phyloP scores from a whole-genome alignment of 2,888 invertebrate species.

The Pegoplata infirma region DNA sequence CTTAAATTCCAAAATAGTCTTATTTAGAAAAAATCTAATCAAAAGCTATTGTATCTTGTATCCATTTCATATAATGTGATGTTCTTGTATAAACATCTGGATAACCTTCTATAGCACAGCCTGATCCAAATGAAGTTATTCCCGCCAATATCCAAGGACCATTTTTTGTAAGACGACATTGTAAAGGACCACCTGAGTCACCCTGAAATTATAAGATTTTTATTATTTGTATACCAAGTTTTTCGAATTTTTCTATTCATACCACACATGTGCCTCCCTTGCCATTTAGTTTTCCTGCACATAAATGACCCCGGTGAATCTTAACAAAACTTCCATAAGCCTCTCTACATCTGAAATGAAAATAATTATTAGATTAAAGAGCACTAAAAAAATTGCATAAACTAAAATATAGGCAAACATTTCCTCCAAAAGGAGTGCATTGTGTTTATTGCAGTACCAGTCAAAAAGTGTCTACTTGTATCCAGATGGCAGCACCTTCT shows the following conservation, averaged over 20 bases:
- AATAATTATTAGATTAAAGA: no score
- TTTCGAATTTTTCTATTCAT: no score
- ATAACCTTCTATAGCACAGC: constrained; percentile 92
- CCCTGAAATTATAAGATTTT: constrained; percentile 81
- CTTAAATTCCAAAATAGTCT: no score
- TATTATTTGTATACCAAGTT: no score
- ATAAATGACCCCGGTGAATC: constrained; percentile 88
- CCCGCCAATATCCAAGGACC: constrained; percentile 94
- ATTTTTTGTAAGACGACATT: constrained; percentile 85
- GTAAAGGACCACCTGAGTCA: constrained; percentile 93
- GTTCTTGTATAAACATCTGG: constrained; percentile 93
- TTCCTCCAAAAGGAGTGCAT: no score
- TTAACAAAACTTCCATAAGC: constrained; percentile 84
- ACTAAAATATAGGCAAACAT: no score
- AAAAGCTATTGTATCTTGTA: constrained; percentile 78
- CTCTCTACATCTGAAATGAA: constrained; percentile 77
- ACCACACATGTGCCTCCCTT: constrained; percentile 94
- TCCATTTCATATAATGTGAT: constrained; percentile 92
- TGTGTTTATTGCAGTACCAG: no score
- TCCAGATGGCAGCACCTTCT: no score
- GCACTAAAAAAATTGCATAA: no score
- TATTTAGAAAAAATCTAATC: constrained; percentile 68
- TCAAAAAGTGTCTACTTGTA: no score
- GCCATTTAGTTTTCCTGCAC: constrained; percentile 92
- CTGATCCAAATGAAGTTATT: constrained; percentile 94